Percentiles rank a stretch among this genome's conserved stretches.
Evolutionary conservation across 2,113 vertebrate species (phyloP).

Genomic region (Rhynchopsitta pachyrhyncha): DNA sequence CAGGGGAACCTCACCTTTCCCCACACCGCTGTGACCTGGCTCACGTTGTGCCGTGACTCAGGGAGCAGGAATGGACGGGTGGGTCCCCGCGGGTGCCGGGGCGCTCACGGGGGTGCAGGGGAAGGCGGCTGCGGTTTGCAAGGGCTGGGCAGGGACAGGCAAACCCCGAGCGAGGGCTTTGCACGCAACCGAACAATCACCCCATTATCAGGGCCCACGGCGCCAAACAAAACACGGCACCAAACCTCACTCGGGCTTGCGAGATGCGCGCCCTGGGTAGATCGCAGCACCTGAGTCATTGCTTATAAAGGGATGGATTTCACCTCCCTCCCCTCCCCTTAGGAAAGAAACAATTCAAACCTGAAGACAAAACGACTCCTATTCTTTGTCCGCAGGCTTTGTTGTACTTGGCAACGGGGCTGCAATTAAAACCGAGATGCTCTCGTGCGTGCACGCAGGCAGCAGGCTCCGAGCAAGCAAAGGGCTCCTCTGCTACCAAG

Average conservation of each 20-base stretch:
- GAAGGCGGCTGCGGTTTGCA: constrained; percentile 81
- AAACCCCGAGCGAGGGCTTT: constrained; percentile 78
- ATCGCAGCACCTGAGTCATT: constrained; percentile 54
- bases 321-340: not conserved
- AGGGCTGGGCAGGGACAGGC: constrained; percentile 81
- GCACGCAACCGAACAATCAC: constrained; percentile 93
- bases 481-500: not conserved
- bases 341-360: not conserved
- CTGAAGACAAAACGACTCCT: not conserved
- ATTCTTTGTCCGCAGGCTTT: not conserved
- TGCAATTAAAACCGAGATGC: not conserved
- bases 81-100: constrained; percentile 72
- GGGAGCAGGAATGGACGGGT: constrained; percentile 59
- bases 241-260: not conserved
- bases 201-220: constrained; percentile 82
- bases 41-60: constrained; percentile 11
- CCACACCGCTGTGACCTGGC: not conserved
- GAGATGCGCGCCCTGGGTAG: constrained; percentile 30
- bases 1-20: not conserved
- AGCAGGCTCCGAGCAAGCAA: not conserved
- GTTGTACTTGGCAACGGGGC: constrained; percentile 48
- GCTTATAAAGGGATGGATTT: constrained; percentile 14
- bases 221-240: not conserved
- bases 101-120: constrained; percentile 77
- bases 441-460: not conserved